phyloP scores from a whole-genome alignment of 2,888 invertebrate species.

The Caenorhabditis plicata region DNA sequence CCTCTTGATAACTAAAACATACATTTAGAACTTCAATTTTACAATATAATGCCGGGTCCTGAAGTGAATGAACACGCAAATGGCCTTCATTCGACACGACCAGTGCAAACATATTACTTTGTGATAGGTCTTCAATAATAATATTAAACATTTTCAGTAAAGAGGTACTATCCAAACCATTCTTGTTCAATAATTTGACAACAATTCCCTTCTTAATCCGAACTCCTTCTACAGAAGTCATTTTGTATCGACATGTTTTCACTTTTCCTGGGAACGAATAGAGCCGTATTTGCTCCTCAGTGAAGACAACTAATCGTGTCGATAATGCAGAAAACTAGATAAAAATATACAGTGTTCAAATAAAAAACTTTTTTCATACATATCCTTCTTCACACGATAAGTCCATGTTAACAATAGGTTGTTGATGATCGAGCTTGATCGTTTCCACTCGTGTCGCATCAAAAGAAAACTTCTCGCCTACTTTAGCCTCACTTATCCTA shows the following conservation, averaged over 20 bases:
- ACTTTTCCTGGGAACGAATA: constrained; percentile 6
- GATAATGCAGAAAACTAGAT: constrained; percentile 13
- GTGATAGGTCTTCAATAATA: constrained; percentile 8
- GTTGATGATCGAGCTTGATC: neutral
- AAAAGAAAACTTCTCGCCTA: constrained; percentile 5
- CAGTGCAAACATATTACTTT: constrained; percentile 5
- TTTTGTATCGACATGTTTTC: constrained; percentile 10
- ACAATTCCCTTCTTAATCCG: constrained; percentile 13
- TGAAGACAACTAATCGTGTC: constrained; percentile 11
- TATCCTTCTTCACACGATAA: constrained; percentile 15
- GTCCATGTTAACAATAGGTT: constrained; percentile 10
- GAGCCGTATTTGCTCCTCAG: constrained; percentile 19
- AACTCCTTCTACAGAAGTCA: constrained; percentile 21
- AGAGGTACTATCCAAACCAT: too few relatives aligned
- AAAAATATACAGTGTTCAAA: neutral
- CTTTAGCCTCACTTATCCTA: constrained; percentile 8
- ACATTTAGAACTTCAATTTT: neutral
- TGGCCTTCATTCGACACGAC: constrained; percentile 11
- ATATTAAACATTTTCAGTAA: neutral
- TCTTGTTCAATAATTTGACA: constrained; percentile 1
- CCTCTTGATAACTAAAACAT: neutral
- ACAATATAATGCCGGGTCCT: neutral
- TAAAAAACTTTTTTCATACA: constrained; percentile 8
- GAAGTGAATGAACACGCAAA: constrained; percentile 14
- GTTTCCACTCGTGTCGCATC: neutral